Evolutionary conservation across 1,140 invertebrate genomes (phyloP).

Genomic region (Drosophila suzukii): DNA sequence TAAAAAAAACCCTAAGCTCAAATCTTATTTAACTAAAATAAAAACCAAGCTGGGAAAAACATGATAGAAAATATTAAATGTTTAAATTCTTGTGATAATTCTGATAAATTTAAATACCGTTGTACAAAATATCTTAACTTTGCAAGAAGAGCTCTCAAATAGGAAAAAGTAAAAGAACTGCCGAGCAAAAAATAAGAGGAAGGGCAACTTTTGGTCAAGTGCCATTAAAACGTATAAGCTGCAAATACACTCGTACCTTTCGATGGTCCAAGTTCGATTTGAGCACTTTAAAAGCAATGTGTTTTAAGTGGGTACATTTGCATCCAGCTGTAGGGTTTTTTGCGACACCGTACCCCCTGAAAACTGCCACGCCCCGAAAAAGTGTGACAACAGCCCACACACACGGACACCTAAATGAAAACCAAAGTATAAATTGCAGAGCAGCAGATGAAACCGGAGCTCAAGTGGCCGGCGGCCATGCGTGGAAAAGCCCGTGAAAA

Average conservation of each 20-base stretch:
- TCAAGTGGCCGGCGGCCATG: conserved; percentile 24
- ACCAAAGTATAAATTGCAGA: conserved; percentile 39
- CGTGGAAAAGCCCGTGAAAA: conserved; percentile 23
- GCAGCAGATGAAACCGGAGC: conserved; percentile 27
- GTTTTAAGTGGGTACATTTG: conserved; percentile 5
- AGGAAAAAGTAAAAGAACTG: neutral
- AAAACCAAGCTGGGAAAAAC: too few species aligned
- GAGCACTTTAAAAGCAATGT: conserved; percentile 15
- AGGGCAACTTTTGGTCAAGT: neutral
- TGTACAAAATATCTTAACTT: too few species aligned
- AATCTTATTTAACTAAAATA: too few species aligned
- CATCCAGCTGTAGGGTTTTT: neutral
- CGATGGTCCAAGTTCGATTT: neutral
- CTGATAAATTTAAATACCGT: neutral
- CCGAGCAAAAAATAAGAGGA: neutral
- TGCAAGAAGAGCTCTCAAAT: too few species aligned
- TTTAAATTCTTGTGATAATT: too few species aligned
- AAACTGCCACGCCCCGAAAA: neutral
- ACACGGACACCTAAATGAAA: conserved; percentile 31
- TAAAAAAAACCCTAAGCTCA: too few species aligned
- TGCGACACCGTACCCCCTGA: too few species aligned
- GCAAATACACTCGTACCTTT: neutral
- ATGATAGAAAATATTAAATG: too few species aligned
- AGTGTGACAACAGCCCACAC: conserved; percentile 16
- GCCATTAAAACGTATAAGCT: neutral